Evolutionary conservation across 2,888 invertebrate genomes (phyloP).

Genomic region (Cephonodes hylas): DNA sequence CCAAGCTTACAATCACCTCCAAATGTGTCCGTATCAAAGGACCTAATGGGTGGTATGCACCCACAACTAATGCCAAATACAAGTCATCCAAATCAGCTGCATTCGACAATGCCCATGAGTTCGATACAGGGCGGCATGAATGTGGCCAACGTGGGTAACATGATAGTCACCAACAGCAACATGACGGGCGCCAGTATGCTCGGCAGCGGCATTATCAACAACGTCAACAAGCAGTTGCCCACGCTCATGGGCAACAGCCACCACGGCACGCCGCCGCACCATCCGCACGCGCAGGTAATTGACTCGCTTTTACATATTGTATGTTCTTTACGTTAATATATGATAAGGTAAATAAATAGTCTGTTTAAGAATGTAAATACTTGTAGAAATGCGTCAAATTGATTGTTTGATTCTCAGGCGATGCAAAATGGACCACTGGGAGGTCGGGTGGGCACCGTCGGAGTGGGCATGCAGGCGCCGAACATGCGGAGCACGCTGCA

Average conservation of each 20-base stretch:
- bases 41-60: constrained; percentile 86
- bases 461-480: constrained; percentile 70
- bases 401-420: constrained; percentile 53
- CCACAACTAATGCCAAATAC: constrained; percentile 89
- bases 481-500: constrained; percentile 83
- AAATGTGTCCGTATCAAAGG: constrained; percentile 90
- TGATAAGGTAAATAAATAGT: no score
- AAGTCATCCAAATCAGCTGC: constrained; percentile 83
- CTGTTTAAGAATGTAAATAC: no score
- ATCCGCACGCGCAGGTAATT: constrained; percentile 74
- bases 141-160: constrained; percentile 83
- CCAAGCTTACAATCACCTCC: constrained; percentile 93
- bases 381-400: background rate
- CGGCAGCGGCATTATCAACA: constrained; percentile 88
- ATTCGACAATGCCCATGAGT: constrained; percentile 84
- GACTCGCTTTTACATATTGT: no score
- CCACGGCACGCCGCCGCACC: constrained; percentile 61
- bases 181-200: constrained; percentile 86
- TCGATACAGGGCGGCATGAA: constrained; percentile 88
- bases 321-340: no score
- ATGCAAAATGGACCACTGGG: constrained; percentile 91
- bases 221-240: constrained; percentile 87
- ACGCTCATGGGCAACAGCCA: constrained; percentile 83
- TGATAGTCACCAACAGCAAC: constrained; percentile 91
- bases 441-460: constrained; percentile 72